These are phyloP conservation scores for Exephanes ischioxanthus DNA, from an alignment of 2,888 invertebrate genomes.

Conservation along the genomic window DNA sequence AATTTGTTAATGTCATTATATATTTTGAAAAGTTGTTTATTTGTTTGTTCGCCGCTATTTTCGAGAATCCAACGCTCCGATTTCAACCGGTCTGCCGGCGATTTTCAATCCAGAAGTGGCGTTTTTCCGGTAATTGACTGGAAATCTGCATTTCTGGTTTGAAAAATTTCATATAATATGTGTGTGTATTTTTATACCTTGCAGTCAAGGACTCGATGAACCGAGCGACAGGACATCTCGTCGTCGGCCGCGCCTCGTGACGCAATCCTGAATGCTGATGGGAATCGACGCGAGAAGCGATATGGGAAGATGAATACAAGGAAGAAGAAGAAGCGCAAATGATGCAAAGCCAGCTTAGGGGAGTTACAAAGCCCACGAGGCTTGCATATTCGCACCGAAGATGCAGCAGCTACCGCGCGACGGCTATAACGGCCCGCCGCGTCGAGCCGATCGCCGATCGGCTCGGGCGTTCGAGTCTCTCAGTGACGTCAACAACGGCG, in stretches of 20 bases:
- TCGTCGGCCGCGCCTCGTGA: constrained; percentile 25
- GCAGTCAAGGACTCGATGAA: background rate
- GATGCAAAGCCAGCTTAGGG: constrained; percentile 23
- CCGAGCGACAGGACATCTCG: background rate
- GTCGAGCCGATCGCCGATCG: constrained; percentile 4
- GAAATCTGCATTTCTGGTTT: background rate
- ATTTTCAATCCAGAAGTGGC: no score
- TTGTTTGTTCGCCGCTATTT: no score
- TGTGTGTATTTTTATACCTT: background rate
- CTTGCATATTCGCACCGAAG: constrained; percentile 10
- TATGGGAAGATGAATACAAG: constrained; percentile 26
- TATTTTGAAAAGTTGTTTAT: no score
- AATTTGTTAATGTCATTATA: no score
- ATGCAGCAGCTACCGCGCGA: constrained; percentile 23
- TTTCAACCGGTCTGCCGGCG: no score
- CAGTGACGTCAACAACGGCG: constrained; percentile 11
- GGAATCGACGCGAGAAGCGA: constrained; percentile 17
- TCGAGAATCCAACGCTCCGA: no score
- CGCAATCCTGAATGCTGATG: constrained; percentile 29
- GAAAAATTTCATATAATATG: background rate
- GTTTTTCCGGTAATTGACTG: background rate
- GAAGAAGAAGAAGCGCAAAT: constrained; percentile 12
- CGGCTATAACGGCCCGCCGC: background rate
- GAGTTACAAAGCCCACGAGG: constrained; percentile 13
- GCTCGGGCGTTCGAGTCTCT: constrained; percentile 8